phyloP scores from a whole-genome alignment of 1,140 invertebrate species.

The Bicyclus anynana region DNA sequence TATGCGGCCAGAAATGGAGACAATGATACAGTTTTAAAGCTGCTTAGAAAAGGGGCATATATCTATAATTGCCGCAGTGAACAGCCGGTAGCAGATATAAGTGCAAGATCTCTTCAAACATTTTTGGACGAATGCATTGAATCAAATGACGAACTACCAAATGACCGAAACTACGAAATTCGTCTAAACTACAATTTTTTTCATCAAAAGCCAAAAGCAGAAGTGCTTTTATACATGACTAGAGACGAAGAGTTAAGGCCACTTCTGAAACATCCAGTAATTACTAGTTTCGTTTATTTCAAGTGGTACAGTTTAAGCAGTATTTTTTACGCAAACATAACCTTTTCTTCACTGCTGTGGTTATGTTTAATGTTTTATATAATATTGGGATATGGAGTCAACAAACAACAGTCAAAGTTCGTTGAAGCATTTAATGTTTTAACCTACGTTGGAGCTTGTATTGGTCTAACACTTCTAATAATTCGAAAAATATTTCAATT shows the following conservation, averaged over 20 bases:
- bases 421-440: conserved; percentile 60
- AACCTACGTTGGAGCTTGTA: conserved; percentile 65
- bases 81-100: conserved; percentile 83
- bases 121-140: conserved; percentile 85
- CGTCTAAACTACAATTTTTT: conserved; percentile 85
- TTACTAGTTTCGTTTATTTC: conserved; percentile 87
- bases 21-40: conserved; percentile 76
- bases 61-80: conserved; percentile 81
- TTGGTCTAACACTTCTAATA: conserved; percentile 78
- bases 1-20: conserved; percentile 86
- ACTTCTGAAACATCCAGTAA: conserved; percentile 87
- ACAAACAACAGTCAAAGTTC: conserved; percentile 56
- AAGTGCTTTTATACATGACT: conserved; percentile 83
- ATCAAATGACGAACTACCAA: conserved; percentile 78
- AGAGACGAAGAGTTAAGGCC: conserved; percentile 80
- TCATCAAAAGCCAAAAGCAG: conserved; percentile 81
- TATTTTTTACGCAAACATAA: conserved; percentile 85
- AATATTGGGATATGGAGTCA: conserved; percentile 76
- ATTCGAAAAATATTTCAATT: conserved; percentile 84
- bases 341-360: conserved; percentile 85
- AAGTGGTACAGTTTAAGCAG: conserved; percentile 88
- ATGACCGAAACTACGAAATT: conserved; percentile 82
- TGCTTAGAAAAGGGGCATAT: conserved; percentile 84
- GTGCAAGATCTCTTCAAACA: conserved; percentile 80
- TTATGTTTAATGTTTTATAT: conserved; percentile 82